Evolutionary conservation across 2,113 vertebrate species (phyloP).

Genomic region (Arvicanthis niloticus): DNA sequence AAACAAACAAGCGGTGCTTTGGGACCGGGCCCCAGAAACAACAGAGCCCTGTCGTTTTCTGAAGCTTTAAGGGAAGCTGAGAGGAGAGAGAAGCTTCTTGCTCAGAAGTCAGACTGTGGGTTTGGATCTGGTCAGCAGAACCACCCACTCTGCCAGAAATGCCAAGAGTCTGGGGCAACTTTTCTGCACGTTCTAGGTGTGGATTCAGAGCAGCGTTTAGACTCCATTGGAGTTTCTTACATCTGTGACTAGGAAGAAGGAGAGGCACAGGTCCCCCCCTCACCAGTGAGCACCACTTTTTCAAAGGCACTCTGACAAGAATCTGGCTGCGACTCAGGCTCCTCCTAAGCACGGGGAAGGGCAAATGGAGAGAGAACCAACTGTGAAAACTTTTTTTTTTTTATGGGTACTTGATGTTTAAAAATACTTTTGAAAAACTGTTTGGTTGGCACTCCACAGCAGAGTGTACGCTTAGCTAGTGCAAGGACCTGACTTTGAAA

Average conservation of each 20-base stretch:
- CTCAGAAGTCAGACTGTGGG: not conserved
- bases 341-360: not conserved
- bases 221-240: not conserved
- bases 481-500: not conserved
- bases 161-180: too few species aligned
- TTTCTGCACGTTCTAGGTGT: not conserved
- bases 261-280: not conserved
- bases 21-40: not conserved
- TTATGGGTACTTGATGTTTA: not conserved
- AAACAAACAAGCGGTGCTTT: not conserved
- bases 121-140: not conserved
- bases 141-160: not conserved
- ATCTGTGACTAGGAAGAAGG: not conserved
- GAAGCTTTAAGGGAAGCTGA: not conserved
- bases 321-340: not conserved
- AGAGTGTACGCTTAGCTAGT: not conserved
- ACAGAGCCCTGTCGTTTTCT: not conserved
- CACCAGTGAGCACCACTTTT: not conserved
- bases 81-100: not conserved
- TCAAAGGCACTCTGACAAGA: not conserved
- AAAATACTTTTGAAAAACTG: not conserved
- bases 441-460: not conserved
- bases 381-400: not conserved
- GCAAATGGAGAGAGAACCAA: conserved; percentile 8
- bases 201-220: not conserved